Evolutionary conservation across 2,888 invertebrate genomes (phyloP).

Genomic region (Ochropleura plecta): DNA sequence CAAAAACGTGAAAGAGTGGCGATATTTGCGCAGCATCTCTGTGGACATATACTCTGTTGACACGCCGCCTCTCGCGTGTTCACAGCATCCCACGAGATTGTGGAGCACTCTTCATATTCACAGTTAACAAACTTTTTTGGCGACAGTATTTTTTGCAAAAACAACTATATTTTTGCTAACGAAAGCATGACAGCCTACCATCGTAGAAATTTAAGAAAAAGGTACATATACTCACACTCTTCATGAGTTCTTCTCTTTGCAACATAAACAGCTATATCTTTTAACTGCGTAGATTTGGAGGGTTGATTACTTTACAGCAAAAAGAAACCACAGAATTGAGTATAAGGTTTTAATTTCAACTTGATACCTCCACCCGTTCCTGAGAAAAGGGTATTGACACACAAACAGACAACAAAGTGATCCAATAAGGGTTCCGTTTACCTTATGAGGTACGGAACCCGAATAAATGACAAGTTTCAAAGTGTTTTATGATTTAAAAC

Average conservation of each 20-base stretch:
- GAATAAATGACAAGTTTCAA: not conserved
- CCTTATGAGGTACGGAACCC: too few species aligned
- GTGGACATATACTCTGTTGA: constrained; percentile 32
- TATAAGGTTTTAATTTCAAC: too few species aligned
- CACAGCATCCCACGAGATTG: constrained; percentile 29
- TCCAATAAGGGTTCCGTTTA: too few species aligned
- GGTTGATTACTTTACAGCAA: too few species aligned
- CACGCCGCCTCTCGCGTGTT: constrained; percentile 13
- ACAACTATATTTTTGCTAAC: not conserved
- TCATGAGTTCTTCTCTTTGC: not conserved
- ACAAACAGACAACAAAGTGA: too few species aligned
- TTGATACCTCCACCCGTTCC: too few species aligned
- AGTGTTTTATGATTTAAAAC: not conserved
- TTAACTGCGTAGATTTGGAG: too few species aligned
- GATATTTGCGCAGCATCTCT: constrained; percentile 25
- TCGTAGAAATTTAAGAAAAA: not conserved
- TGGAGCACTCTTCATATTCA: constrained; percentile 52
- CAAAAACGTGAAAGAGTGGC: constrained; percentile 22
- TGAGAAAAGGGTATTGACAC: too few species aligned
- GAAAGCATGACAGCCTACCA: not conserved
- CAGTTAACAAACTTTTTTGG: constrained; percentile 22
- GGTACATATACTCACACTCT: not conserved
- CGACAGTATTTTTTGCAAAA: constrained; percentile 3
- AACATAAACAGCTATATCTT: too few species aligned
- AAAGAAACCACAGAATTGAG: too few species aligned